Evolutionary conservation across 2,113 vertebrate species (phyloP).

Genomic region (Meles meles): DNA sequence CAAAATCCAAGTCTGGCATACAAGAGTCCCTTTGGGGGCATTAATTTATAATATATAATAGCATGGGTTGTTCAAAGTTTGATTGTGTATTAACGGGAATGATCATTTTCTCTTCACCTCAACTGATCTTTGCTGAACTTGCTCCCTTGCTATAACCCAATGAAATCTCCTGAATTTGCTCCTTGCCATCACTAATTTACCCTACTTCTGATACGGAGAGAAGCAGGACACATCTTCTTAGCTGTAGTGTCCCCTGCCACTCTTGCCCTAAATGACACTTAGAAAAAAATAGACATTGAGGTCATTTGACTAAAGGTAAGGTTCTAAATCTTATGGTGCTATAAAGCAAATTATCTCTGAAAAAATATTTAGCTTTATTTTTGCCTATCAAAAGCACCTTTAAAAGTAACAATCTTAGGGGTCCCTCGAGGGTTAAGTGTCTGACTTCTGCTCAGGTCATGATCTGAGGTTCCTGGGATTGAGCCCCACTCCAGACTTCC

Average conservation of each 20-base stretch:
- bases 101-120: neutral
- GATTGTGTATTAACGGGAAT: neutral
- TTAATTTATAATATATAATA: neutral
- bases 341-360: neutral
- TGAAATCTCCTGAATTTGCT: neutral
- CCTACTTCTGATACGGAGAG: neutral
- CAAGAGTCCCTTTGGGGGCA: neutral
- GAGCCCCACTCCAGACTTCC: neutral
- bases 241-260: neutral
- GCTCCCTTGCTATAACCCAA: neutral
- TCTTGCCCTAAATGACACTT: neutral
- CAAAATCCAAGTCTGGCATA: neutral
- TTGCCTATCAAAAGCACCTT: neutral
- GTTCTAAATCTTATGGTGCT: neutral
- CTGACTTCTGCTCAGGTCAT: neutral
- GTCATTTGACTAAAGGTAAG: neutral
- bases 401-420: neutral
- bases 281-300: neutral
- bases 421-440: neutral
- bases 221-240: neutral
- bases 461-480: neutral
- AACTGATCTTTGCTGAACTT: neutral
- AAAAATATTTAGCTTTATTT: neutral
- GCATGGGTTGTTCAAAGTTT: neutral
- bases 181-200: neutral